These are phyloP conservation scores for Hartigia nigra DNA, from an alignment of 2,888 invertebrate species.

Conservation along the genomic window DNA sequence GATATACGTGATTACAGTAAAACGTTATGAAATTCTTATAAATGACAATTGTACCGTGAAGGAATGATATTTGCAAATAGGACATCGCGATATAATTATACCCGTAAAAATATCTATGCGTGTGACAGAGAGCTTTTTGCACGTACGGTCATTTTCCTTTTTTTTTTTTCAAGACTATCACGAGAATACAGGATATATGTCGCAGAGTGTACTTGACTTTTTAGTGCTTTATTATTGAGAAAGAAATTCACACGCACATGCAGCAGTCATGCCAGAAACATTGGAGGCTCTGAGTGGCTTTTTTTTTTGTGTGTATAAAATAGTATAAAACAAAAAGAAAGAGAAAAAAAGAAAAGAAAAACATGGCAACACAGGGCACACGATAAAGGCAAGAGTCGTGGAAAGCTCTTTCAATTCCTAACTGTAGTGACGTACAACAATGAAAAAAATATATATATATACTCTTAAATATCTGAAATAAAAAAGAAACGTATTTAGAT, in stretches of 20 bases:
- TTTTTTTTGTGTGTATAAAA: neutral
- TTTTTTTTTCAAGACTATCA: too few species aligned
- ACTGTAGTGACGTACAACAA: neutral
- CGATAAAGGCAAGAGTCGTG: neutral
- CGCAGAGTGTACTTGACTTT: too few species aligned
- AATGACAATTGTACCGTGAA: neutral
- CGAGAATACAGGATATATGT: too few species aligned
- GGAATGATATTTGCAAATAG: neutral
- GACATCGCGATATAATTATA: neutral
- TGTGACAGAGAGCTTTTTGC: neutral
- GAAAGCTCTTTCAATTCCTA: neutral
- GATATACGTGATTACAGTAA: constrained; percentile 13
- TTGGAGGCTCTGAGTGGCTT: neutral
- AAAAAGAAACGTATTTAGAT: neutral
- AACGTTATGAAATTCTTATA: neutral
- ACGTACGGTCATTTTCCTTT: neutral
- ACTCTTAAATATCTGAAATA: neutral
- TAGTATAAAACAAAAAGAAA: neutral
- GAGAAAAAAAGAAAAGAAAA: neutral
- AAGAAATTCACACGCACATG: constrained; percentile 2
- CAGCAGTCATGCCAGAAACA: neutral
- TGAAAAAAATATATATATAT: neutral
- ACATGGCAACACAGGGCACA: neutral
- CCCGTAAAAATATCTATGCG: neutral
- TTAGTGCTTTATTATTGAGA: neutral